phyloP scores from a whole-genome alignment of 2,888 invertebrate species.

The Seira sanloemensis region DNA sequence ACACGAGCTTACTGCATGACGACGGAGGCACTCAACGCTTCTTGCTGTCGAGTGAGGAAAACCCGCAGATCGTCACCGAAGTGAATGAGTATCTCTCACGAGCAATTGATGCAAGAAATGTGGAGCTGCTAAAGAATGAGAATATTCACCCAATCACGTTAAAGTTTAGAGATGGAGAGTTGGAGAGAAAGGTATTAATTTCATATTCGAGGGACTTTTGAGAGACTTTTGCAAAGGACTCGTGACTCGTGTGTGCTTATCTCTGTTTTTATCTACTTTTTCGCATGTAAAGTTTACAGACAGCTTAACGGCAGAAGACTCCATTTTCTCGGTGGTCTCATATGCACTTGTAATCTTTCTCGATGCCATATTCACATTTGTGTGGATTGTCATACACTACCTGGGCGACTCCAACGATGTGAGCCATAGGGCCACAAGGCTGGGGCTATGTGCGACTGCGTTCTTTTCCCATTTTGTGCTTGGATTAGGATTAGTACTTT shows the following conservation, averaged over 20 bases:
- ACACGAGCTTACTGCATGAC: slow-evolving; percentile 31
- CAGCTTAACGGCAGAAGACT: slow-evolving; percentile 47
- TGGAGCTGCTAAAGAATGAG: slow-evolving; percentile 90
- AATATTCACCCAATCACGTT: slow-evolving; percentile 91
- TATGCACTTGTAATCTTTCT: slow-evolving; percentile 56
- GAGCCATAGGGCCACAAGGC: background rate
- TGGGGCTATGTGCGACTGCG: slow-evolving; percentile 42
- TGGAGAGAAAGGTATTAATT: slow-evolving; percentile 79
- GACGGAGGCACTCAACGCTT: slow-evolving; percentile 53
- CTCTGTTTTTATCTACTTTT: background rate
- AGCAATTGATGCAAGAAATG: slow-evolving; percentile 95
- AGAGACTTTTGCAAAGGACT: no score
- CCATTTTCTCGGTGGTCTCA: slow-evolving; percentile 54
- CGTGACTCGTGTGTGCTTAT: background rate
- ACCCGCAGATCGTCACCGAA: slow-evolving; percentile 80
- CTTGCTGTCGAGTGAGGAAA: slow-evolving; percentile 49
- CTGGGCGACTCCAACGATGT: slow-evolving; percentile 1
- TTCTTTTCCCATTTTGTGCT: slow-evolving; percentile 46
- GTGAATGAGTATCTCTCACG: slow-evolving; percentile 97
- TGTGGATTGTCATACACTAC: slow-evolving; percentile 45
- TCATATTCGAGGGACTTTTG: no score
- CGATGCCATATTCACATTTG: slow-evolving; percentile 53
- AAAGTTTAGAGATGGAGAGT: slow-evolving; percentile 86
- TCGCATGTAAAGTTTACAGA: slow-evolving; percentile 49
- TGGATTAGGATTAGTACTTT: slow-evolving; percentile 44